Conservation (phyloP, 2,888 invertebrate species). For the Drosophila emarginata region DNA sequence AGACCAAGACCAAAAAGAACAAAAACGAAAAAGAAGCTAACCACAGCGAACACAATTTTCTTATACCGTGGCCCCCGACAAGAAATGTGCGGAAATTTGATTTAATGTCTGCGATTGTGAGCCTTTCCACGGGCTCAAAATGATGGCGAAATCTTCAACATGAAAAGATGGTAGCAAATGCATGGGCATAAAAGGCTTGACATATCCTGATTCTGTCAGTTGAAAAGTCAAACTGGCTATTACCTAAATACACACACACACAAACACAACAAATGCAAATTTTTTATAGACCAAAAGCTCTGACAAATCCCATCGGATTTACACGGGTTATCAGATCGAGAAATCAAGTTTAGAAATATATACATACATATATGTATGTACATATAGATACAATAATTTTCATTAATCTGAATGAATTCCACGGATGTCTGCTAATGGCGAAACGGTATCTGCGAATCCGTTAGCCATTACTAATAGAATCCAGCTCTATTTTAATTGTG, state of each 20-base stretch:
- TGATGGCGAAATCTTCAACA: constrained; percentile 38
- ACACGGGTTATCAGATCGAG: background rate
- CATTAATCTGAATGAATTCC: no score
- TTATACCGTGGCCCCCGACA: constrained; percentile 41
- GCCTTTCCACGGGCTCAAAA: constrained; percentile 49
- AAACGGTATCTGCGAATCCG: no score
- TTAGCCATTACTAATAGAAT: no score
- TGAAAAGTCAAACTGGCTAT: background rate
- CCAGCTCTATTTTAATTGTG: no score
- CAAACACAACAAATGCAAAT: constrained; percentile 1
- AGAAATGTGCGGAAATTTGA: constrained; percentile 80
- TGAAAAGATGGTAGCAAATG: constrained; percentile 17
- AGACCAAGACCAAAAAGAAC: constrained; percentile 17
- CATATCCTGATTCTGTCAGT: constrained; percentile 23
- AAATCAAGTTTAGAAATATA: no score
- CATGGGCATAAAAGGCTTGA: constrained; percentile 16
- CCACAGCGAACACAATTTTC: constrained; percentile 71
- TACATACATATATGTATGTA: no score
- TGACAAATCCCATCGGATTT: background rate
- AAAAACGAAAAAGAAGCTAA: constrained; percentile 24
- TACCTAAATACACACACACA: background rate
- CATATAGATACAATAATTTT: no score
- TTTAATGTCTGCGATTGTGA: constrained; percentile 75
- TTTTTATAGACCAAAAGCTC: background rate
- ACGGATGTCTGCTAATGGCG: no score